Base-by-base conservation (phyloP, 2,113 vertebrate species). In the Sander lucioperca region DNA sequence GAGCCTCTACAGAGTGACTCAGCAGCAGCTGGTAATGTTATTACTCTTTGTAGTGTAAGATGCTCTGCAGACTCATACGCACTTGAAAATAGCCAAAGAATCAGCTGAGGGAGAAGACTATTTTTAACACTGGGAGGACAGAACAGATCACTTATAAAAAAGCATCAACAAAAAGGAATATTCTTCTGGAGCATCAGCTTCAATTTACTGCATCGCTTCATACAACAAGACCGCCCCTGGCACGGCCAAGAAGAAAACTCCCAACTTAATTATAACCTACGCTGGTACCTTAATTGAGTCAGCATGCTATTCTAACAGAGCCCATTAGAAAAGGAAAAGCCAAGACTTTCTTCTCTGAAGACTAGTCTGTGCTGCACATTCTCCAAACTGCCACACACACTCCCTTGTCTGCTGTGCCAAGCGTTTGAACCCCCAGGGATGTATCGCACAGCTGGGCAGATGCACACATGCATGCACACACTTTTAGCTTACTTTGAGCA, bases 251-350 rank as follows among this genome's bases (percentile, higher is more conserved):
- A 78, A 89, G 82, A 90, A 85, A 85, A 85, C 77, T 90, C 77
- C 71, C 82, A 83, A 84, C 79, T 86, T 91, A 88, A 94, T 92
- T 88, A 89, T 65, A 89, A 83, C 89, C 76, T 89, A 80, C 39
- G 47, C 62, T 77, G 83, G 81, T 87, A 85, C 89, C 83, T 92
- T 90, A 91, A 93, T 89, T 76, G 67, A 92, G 83, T 86, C 83
- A 90, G 84, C 79, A 88, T 92, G 91, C 72, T 30, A 78, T 45
- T 82, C 83, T 63, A 87, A 14, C 76, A 54, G 57, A 84, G 79
- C 47, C 81, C 36, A 13, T 50, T 56, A 59, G 65, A 83, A 83
- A 67, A 79, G 62, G 43, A 84, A 89, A 83, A 72, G 76, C 78
- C 47, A 77, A 84, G 27, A 58, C 57, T 77, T 88, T 82, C 30